phyloP scores from a whole-genome alignment of 2,113 vertebrate species.

The Trematocara variabile region DNA sequence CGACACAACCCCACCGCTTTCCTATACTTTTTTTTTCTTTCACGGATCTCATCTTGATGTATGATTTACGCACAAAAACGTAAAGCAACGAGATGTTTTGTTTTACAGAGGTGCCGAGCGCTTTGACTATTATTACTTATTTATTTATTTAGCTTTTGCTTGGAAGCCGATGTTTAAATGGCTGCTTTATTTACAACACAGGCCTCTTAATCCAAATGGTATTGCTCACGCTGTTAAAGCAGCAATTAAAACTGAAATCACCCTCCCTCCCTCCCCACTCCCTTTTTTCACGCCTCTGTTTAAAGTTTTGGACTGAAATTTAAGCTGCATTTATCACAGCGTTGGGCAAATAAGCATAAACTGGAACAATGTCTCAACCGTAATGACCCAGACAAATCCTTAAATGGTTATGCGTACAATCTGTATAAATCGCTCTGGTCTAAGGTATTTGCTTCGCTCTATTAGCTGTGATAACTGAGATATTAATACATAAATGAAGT shows the following conservation, averaged over 20 bases:
- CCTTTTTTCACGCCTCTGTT: background rate
- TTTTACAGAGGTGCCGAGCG: conserved; percentile 27
- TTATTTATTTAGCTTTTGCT: background rate
- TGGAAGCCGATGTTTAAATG: conserved; percentile 29
- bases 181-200: conserved; percentile 44
- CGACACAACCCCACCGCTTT: too few relatives aligned
- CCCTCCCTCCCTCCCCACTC: fast-evolving
- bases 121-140: background rate
- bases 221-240: background rate
- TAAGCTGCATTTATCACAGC: background rate
- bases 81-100: conserved; percentile 28
- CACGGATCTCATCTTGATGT: conserved; percentile 45
- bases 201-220: conserved; percentile 9
- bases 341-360: background rate
- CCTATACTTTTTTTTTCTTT: conserved; percentile 24
- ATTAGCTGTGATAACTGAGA: background rate
- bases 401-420: background rate
- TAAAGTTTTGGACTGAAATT: background rate
- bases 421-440: background rate
- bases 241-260: background rate
- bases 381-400: background rate
- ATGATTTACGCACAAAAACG: conserved; percentile 44
- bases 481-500: background rate
- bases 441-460: background rate
- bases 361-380: background rate